Evolutionary conservation across 1,140 invertebrate species (phyloP), one percentile per base, ranked within the genome.

Genomic region (Brachionus plicatilis): DNA sequence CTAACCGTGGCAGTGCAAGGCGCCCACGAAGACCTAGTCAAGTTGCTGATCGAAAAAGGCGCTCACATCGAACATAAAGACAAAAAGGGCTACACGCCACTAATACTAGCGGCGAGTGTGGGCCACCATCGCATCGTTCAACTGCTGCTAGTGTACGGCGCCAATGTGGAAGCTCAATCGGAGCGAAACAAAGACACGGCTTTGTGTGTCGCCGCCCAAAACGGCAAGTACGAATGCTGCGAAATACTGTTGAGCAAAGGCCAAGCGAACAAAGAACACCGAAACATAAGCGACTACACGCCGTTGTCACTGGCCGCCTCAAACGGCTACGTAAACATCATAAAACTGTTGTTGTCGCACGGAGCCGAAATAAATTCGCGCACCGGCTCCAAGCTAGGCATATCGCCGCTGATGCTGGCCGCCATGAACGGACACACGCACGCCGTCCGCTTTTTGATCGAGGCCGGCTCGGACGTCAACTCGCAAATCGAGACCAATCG

Each of bases 341-440:
- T 99, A 85, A 95, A 97, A 87, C 91, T 99, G 60, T 94, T 98
- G 60, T 91, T 99, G 14, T 93, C 92, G 87, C 95, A 94, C 88
- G 95, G 94, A 41, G 97, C 97, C 60, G 98, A 99, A 91, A 99
- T 99, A 85, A 99, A 99, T 91, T 99, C 97, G 5, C 86, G 90
- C 82, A 89, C 87, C 5, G 87, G 87, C 65, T 87, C 47, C 70
- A 99, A 99, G 90, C 91, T 99, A 50, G 97, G 97, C 68, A 99
- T 99, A 86, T 99, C 97, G 0, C 98, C 98, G 3, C 91, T 99
- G 24, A 99, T 99, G 98, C 90, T 99, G 86, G 97, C 98, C 24
- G 96, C 98, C 7, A 99, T 99, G 97, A 99, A 99, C 92, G 97
- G 97, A 0, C 97, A 99, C 90, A 95, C 95, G n/a, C 96, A 95